Evolutionary conservation across 53 echinoderm and acorn worm genomes (phyloP).

Genomic region (Arbacia lixula): DNA sequence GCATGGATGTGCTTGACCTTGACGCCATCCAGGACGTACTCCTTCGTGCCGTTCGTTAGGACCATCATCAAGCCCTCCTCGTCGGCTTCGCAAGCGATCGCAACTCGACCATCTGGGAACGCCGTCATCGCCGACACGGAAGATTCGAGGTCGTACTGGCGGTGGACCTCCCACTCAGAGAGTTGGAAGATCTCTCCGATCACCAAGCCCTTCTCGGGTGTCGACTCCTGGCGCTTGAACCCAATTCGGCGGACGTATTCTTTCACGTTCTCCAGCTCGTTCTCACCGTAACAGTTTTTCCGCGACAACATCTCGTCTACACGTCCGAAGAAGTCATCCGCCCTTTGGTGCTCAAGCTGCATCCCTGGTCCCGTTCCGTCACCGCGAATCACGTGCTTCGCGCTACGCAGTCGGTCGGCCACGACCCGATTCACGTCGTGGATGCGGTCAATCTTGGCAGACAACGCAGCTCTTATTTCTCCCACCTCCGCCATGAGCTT

Average conservation of each 20-base stretch:
- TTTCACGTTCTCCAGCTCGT: constrained; percentile 22
- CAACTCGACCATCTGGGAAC: constrained; percentile 42
- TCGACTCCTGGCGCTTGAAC: neutral
- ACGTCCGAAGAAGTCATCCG: constrained; percentile 23
- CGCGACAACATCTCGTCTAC: constrained; percentile 34
- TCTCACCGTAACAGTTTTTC: neutral
- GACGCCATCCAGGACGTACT: constrained; percentile 42
- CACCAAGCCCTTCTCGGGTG: neutral
- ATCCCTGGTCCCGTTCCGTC: neutral
- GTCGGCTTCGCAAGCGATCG: constrained; percentile 38
- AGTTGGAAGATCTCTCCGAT: constrained; percentile 50
- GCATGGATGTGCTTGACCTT: constrained; percentile 42
- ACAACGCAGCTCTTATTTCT: neutral
- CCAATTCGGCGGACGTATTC: constrained; percentile 44
- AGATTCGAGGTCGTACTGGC: constrained; percentile 22
- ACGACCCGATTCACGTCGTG: constrained; percentile 11
- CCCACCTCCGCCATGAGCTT: constrained; percentile 8
- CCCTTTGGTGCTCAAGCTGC: constrained; percentile 3
- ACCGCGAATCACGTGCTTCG: neutral
- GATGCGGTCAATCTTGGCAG: constrained; percentile 15
- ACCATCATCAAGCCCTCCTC: constrained; percentile 29
- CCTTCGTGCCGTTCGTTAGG: constrained; percentile 27
- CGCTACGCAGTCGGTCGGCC: constrained; percentile 24
- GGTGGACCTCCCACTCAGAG: constrained; percentile 36
- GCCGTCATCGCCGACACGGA: constrained; percentile 41